phyloP scores from a whole-genome alignment of 2,888 invertebrate species.

The Onchidella celtica region DNA sequence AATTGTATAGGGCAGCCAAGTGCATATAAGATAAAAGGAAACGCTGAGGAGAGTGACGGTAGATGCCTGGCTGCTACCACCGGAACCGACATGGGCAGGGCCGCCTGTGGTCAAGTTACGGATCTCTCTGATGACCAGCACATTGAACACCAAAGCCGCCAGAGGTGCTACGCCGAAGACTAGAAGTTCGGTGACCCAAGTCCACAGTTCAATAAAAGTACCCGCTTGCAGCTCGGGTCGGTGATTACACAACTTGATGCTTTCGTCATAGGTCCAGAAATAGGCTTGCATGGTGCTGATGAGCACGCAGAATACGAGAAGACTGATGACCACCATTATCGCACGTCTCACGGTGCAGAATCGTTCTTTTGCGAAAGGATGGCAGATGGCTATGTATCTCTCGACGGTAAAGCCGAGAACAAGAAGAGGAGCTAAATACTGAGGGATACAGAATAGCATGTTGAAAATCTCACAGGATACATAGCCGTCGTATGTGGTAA shows the following conservation, averaged over 20 bases:
- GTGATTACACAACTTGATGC: conserved; percentile 63
- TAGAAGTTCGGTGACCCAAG: conserved; percentile 74
- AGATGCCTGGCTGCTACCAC: conserved; percentile 69
- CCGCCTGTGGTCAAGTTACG: conserved; percentile 67
- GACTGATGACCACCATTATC: conserved; percentile 62
- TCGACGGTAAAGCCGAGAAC: conserved; percentile 79
- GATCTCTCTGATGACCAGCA: conserved; percentile 78
- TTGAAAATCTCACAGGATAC: conserved; percentile 74
- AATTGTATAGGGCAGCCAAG: conserved; percentile 77
- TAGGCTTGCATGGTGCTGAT: conserved; percentile 74
- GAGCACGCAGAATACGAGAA: conserved; percentile 63
- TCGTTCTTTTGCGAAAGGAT: conserved; percentile 74
- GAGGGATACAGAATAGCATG: conserved; percentile 70
- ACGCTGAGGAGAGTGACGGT: conserved; percentile 78
- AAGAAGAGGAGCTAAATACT: conserved; percentile 77
- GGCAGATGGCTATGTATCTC: conserved; percentile 77
- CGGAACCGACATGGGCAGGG: conserved; percentile 58
- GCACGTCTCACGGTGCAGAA: conserved; percentile 76
- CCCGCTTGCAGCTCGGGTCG: conserved; percentile 53
- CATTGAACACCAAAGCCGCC: conserved; percentile 76
- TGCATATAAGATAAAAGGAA: conserved; percentile 79
- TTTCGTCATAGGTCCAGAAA: conserved; percentile 73
- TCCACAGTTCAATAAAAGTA: conserved; percentile 72
- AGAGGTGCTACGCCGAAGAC: conserved; percentile 76
- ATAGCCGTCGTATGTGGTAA: conserved; percentile 65